phyloP scores from a whole-genome alignment of 2,888 invertebrate genomes.

The Hypomecis punctinalis region DNA sequence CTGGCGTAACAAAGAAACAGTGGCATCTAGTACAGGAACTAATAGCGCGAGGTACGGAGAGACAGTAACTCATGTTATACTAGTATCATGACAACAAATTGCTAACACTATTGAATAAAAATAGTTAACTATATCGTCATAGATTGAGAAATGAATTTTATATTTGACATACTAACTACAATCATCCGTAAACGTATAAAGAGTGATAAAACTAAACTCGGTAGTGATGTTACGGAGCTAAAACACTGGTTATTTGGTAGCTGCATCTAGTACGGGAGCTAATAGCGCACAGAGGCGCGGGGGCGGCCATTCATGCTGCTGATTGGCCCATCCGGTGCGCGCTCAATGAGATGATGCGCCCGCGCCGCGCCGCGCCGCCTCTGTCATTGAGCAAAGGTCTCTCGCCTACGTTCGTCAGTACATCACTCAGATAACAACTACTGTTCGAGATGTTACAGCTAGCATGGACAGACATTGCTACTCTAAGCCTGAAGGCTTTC shows the following conservation, averaged over 20 bases:
- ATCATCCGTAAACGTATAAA: no score
- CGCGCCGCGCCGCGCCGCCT: slow-evolving; percentile 65
- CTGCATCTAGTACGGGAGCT: slow-evolving; percentile 76
- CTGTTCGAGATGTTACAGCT: slow-evolving; percentile 27
- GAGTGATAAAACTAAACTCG: background rate
- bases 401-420: slow-evolving; percentile 78
- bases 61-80: slow-evolving; percentile 7
- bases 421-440: slow-evolving; percentile 38
- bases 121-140: no score
- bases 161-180: no score
- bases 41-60: slow-evolving; percentile 54
- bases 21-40: slow-evolving; percentile 76
- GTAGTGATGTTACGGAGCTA: slow-evolving; percentile 3
- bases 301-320: slow-evolving; percentile 84
- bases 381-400: slow-evolving; percentile 82
- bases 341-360: slow-evolving; percentile 84
- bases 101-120: background rate
- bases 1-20: slow-evolving; percentile 78
- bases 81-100: background rate
- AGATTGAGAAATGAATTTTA: no score
- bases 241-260: slow-evolving; percentile 22
- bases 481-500: background rate
- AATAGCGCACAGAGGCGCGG: slow-evolving; percentile 75
- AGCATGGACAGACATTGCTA: slow-evolving; percentile 4
- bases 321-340: slow-evolving; percentile 84